Conservation (phyloP, 2,797 vertebrate species). For the Chelonia mydas region DNA sequence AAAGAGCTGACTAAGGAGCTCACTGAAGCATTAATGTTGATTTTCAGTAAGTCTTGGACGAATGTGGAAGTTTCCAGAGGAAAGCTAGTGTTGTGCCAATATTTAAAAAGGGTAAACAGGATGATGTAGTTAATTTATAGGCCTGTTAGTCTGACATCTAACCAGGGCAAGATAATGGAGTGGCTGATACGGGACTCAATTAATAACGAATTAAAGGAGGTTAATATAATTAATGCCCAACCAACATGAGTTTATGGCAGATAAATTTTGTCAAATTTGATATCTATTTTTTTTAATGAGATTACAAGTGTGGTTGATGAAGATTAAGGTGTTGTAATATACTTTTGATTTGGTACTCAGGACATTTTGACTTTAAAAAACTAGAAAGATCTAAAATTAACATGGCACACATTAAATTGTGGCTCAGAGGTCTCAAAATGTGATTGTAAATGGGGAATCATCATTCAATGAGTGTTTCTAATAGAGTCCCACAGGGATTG, state of each 20-base stretch:
- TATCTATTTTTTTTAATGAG: neutral
- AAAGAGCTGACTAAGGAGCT: neutral
- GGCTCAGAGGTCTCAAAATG: neutral
- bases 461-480: neutral
- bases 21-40: neutral
- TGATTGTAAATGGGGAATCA: neutral
- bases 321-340: neutral
- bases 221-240: neutral
- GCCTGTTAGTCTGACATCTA: neutral
- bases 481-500: neutral
- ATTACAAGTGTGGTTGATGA: neutral
- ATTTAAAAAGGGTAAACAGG: neutral
- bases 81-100: neutral
- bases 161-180: neutral
- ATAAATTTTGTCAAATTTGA: neutral
- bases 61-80: neutral
- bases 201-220: neutral
- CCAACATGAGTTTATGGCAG: neutral
- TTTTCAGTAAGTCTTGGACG: neutral
- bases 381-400: neutral
- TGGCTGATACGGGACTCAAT: neutral
- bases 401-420: neutral
- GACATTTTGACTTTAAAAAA: neutral
- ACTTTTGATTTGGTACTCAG: neutral
- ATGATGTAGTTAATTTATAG: neutral